phyloP scores from a whole-genome alignment of 2,113 vertebrate genomes.

The Bostrychus sinensis region DNA sequence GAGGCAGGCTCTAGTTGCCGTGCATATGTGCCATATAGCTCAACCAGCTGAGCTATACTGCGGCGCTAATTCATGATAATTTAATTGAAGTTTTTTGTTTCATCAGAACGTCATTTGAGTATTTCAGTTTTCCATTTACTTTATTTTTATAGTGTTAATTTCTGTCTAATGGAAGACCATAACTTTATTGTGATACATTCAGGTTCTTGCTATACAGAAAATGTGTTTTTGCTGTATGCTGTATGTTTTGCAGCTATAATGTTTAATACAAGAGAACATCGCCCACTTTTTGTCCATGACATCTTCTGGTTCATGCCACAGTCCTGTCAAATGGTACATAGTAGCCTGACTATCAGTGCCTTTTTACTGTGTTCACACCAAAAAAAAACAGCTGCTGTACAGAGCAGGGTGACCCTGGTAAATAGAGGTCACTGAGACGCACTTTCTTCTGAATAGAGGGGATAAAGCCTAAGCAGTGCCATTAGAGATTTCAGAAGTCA shows the following conservation, averaged over 20 bases:
- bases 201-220: no score
- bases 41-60: no score
- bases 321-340: conserved; percentile 19
- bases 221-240: background rate
- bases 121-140: no score
- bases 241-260: background rate
- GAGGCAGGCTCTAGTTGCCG: no score
- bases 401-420: conserved; percentile 49
- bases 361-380: conserved; percentile 53
- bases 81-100: no score
- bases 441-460: conserved; percentile 41
- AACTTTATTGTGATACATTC: no score
- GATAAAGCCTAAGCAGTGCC: conserved; percentile 38
- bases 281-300: background rate
- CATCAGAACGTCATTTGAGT: no score
- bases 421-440: conserved; percentile 66
- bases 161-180: no score
- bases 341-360: conserved; percentile 29
- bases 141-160: no score
- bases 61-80: no score
- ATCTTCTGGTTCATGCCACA: conserved; percentile 7
- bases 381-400: conserved; percentile 32
- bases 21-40: no score
- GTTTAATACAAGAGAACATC: background rate
- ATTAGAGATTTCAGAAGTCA: conserved; percentile 36